These are phyloP conservation scores for Anableps anableps DNA, from an alignment of 2,797 vertebrate genomes.

Conservation along the genomic window DNA sequence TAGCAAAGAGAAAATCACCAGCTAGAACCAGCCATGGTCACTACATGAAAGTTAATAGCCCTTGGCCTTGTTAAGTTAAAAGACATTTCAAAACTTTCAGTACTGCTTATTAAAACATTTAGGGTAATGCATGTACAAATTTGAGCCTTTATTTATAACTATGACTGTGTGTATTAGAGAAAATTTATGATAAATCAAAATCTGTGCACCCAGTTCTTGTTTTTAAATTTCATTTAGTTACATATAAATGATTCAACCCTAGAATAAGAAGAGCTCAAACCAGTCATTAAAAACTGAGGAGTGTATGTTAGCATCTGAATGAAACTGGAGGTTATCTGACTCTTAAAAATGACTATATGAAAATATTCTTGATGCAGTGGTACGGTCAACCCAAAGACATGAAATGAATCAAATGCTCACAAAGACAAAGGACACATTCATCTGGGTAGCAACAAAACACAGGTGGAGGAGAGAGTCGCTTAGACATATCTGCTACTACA, in stretches of 20 bases:
- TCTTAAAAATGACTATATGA: slow-evolving; percentile 71
- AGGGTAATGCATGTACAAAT: neutral
- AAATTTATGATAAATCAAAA: neutral
- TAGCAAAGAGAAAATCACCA: neutral
- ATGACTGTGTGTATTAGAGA: neutral
- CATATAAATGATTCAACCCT: neutral
- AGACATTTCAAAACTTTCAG: neutral
- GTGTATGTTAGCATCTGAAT: neutral
- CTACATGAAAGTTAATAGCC: neutral
- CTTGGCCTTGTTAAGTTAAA: neutral
- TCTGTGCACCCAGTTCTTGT: neutral
- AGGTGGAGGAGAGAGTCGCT: slow-evolving; percentile 33
- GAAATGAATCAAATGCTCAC: slow-evolving; percentile 65
- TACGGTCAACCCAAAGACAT: slow-evolving; percentile 62
- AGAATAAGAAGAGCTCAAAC: neutral
- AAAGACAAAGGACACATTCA: slow-evolving; percentile 58
- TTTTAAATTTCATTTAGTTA: neutral
- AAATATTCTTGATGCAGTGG: slow-evolving; percentile 65
- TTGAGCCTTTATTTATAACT: neutral
- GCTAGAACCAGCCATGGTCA: neutral
- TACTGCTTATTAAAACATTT: neutral
- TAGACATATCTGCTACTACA: slow-evolving; percentile 53
- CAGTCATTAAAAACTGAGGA: neutral
- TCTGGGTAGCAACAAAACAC: slow-evolving; percentile 27
- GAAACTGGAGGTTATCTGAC: slow-evolving; percentile 47